phyloP scores from a whole-genome alignment of 1,140 invertebrate genomes.

The Pararge aegeria region DNA sequence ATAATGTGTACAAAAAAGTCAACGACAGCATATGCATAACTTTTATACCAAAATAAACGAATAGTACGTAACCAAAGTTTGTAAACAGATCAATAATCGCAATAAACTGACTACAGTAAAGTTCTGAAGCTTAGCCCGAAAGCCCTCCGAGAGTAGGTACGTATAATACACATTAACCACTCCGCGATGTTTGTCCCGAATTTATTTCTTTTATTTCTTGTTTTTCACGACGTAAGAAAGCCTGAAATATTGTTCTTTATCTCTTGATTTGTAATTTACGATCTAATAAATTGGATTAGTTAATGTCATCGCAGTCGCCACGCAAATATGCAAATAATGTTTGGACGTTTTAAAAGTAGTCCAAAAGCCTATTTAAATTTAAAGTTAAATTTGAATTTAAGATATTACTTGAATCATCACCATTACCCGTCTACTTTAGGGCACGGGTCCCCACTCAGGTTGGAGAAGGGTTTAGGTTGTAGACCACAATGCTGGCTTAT shows the following conservation, averaged over 20 bases:
- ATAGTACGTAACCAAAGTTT: constrained; percentile 45
- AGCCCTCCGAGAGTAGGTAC: not conserved
- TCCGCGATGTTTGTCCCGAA: constrained; percentile 20
- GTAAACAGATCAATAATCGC: constrained; percentile 68
- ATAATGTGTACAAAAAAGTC: no score
- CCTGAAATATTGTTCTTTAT: constrained; percentile 21
- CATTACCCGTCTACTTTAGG: no score
- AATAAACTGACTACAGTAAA: constrained; percentile 35
- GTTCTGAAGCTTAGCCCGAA: constrained; percentile 19
- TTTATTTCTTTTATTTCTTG: constrained; percentile 14
- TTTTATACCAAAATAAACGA: no score
- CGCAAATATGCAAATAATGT: constrained; percentile 3
- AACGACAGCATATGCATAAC: no score
- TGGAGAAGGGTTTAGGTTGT: no score
- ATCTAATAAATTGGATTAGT: constrained; percentile 12
- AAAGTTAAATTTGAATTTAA: no score
- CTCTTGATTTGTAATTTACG: constrained; percentile 6
- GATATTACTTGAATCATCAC: no score
- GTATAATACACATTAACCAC: constrained; percentile 10
- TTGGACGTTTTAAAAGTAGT: no score
- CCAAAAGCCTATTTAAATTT: no score
- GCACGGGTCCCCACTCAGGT: no score
- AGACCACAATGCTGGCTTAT: no score
- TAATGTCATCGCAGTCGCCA: no score
- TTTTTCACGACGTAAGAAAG: constrained; percentile 16